Percentiles rank a stretch among this genome's conserved stretches.
phyloP scores from a whole-genome alignment of 2,113 vertebrate genomes.

The Protomyctophum bolini region DNA sequence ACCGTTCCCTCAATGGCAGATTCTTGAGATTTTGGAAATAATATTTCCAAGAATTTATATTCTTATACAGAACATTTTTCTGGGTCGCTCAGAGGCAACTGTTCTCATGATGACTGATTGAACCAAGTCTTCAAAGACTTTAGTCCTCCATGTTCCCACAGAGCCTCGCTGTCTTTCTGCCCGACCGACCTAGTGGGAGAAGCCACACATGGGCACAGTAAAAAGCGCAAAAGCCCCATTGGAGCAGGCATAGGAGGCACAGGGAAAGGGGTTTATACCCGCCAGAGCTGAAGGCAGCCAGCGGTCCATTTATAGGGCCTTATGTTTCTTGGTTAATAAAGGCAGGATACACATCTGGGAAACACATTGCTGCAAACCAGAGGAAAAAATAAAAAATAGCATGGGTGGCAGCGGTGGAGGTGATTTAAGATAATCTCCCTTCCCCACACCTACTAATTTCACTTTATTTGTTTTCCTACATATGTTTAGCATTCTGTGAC shows the following conservation, averaged over 20 bases:
- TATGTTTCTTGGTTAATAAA: conserved; percentile 76
- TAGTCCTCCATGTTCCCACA: conserved; percentile 52
- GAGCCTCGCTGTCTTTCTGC: conserved; percentile 45
- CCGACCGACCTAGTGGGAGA: conserved; percentile 48
- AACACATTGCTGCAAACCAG: conserved; percentile 75
- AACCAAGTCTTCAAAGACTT: conserved; percentile 9
- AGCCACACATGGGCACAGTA: conserved; percentile 54
- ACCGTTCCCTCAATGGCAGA: too few relatives aligned
- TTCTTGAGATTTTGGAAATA: too few relatives aligned
- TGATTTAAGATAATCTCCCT: conserved; percentile 70
- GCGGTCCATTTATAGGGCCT: conserved; percentile 71
- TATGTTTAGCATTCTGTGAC: conserved; percentile 63
- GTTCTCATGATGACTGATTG: conserved; percentile 25
- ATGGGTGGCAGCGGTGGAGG: conserved; percentile 69
- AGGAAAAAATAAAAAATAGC: conserved; percentile 52
- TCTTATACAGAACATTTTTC: conserved; percentile 29
- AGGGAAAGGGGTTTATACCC: conserved; percentile 65
- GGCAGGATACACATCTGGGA: conserved; percentile 77
- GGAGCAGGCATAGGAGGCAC: conserved; percentile 50
- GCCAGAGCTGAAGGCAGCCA: conserved; percentile 63
- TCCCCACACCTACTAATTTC: conserved; percentile 67
- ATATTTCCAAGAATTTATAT: conserved; percentile 17
- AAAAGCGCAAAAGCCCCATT: conserved; percentile 43
- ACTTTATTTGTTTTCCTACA: conserved; percentile 73
- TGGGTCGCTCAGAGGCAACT: conserved; percentile 33